A percentile compares a stretch with the other conserved stretches of the same genome.
Evolutionary conservation across 2,888 invertebrate species (phyloP).

Genomic region (Callimorpha dominula): DNA sequence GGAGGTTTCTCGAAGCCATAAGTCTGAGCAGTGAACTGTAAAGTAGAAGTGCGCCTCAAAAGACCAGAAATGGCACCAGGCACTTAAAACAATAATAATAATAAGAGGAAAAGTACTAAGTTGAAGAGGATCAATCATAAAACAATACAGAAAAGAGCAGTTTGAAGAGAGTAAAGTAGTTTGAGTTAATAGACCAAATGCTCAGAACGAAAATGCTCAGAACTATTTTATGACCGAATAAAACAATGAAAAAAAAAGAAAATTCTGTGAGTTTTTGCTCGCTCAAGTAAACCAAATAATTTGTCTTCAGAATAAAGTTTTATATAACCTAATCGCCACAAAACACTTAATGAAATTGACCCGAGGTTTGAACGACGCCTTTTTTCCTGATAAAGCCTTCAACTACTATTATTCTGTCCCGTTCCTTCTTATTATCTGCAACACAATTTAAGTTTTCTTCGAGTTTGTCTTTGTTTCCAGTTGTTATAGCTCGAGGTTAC

Average conservation of each 20-base stretch:
- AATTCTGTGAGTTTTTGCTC: too few species aligned
- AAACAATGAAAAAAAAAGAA: not conserved
- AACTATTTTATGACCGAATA: not conserved
- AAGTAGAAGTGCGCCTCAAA: too few species aligned
- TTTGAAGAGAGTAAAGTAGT: not conserved
- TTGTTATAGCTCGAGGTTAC: constrained; percentile 16
- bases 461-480: constrained; percentile 14
- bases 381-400: constrained; percentile 21
- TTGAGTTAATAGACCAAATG: not conserved
- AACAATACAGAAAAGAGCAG: not conserved
- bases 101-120: too few species aligned
- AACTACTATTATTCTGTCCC: constrained; percentile 14
- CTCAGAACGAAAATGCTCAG: not conserved
- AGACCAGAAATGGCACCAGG: too few species aligned
- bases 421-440: constrained; percentile 31
- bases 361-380: constrained; percentile 21
- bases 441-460: constrained; percentile 40
- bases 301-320: constrained; percentile 8
- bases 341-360: constrained; percentile 18
- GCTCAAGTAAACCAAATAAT: not conserved
- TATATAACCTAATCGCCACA: not conserved
- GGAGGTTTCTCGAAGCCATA: too few species aligned
- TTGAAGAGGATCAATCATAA: not conserved
- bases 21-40: too few species aligned
- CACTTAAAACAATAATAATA: too few species aligned